phyloP scores from a whole-genome alignment of 1,140 invertebrate species.

The Chionoecetes opilio region DNA sequence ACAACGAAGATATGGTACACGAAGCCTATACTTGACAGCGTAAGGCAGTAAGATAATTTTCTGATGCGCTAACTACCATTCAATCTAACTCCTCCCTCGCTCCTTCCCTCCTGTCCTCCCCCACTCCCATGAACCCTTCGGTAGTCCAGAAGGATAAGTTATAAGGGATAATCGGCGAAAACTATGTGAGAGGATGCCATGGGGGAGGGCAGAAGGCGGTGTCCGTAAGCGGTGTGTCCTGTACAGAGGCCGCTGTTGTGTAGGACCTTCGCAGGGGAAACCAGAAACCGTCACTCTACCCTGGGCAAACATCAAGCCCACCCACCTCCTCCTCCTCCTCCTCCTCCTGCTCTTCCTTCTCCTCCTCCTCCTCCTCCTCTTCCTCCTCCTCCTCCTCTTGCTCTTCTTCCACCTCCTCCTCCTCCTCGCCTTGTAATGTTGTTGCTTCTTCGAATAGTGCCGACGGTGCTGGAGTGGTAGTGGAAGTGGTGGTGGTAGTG shows the following conservation, averaged over 20 bases:
- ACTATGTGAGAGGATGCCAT: background rate
- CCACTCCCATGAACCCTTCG: background rate
- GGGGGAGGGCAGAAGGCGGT: slow-evolving; percentile 29
- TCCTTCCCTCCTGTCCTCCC: background rate
- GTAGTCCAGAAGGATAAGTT: background rate
- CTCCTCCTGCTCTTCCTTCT: background rate
- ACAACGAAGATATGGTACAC: background rate
- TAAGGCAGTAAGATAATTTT: background rate
- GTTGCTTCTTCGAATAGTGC: too few species aligned
- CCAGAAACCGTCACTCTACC: slow-evolving; percentile 63
- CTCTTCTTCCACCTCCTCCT: background rate
- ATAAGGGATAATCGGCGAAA: slow-evolving; percentile 50
- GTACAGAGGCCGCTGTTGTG: slow-evolving; percentile 75
- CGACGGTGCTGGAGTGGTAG: too few species aligned
- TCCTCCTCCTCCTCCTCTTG: background rate
- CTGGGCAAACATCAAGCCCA: slow-evolving; percentile 65
- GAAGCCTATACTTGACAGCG: background rate
- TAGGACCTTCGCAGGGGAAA: slow-evolving; percentile 68
- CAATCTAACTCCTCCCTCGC: too few species aligned
- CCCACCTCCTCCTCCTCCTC: slow-evolving; percentile 53
- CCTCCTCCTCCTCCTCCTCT: background rate
- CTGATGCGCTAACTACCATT: background rate
- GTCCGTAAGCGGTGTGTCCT: slow-evolving; percentile 49
- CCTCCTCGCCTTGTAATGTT: background rate
- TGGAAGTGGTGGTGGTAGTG: too few species aligned